Evolutionary conservation across 1,140 invertebrate genomes (phyloP).

Genomic region (Leptopilina boulardi): DNA sequence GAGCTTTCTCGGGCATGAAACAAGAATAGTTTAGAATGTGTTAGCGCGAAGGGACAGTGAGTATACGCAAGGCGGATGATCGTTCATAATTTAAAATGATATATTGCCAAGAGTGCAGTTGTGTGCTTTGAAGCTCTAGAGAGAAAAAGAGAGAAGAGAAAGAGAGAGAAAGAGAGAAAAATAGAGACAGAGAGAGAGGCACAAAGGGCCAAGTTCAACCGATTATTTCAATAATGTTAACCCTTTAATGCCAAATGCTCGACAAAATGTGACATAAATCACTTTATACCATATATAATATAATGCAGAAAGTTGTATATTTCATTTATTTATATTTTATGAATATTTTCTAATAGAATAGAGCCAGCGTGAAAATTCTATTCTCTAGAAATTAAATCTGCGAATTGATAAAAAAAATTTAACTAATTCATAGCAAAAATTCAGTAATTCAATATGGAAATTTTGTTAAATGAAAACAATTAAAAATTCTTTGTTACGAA

Average conservation of each 20-base stretch:
- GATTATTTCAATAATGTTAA: conserved; percentile 33
- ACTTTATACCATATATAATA: background rate
- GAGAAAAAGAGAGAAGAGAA: too few species aligned
- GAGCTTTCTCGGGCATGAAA: conserved; percentile 7
- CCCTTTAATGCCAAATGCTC: conserved; percentile 16
- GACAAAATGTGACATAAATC: conserved; percentile 11
- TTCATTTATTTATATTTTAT: background rate
- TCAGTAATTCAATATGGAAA: too few species aligned
- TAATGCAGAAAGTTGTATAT: background rate
- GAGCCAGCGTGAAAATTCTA: too few species aligned
- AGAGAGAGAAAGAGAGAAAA: too few species aligned
- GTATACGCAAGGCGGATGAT: conserved; percentile 19
- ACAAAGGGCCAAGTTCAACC: conserved; percentile 26
- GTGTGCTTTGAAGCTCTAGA: conserved; percentile 19
- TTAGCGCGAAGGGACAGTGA: conserved; percentile 14
- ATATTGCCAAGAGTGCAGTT: conserved; percentile 24
- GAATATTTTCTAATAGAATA: too few species aligned
- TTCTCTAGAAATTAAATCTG: background rate
- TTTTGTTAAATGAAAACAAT: too few species aligned
- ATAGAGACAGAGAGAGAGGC: too few species aligned
- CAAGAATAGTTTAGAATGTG: conserved; percentile 32
- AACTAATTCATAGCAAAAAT: too few species aligned
- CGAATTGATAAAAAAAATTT: too few species aligned
- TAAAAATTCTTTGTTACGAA: too few species aligned
- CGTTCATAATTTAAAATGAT: conserved; percentile 32